These are phyloP conservation scores for Parnassius glacialis DNA, from an alignment of 2,888 invertebrate genomes.

Conservation along the genomic window DNA sequence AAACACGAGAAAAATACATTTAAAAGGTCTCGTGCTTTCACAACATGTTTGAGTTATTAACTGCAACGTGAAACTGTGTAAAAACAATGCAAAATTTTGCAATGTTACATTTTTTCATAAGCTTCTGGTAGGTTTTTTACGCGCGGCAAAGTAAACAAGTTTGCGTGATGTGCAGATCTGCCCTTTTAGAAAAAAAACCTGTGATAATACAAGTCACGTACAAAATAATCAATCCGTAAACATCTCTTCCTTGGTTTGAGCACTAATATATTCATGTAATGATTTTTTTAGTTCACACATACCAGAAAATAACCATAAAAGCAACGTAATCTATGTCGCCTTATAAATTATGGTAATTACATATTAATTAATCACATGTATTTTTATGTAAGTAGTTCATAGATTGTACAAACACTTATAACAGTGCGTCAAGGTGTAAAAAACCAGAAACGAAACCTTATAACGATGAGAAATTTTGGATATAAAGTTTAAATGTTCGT, in stretches of 20 bases:
- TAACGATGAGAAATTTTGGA: too few species aligned
- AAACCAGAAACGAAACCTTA: too few species aligned
- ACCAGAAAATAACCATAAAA: too few species aligned
- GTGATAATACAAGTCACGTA: constrained; percentile 5
- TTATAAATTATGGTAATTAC: too few species aligned
- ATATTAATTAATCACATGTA: too few species aligned
- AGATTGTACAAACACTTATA: too few species aligned
- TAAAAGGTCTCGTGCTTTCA: constrained; percentile 17
- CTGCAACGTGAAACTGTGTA: constrained; percentile 1
- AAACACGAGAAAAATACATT: constrained; percentile 24
- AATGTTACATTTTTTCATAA: constrained; percentile 11
- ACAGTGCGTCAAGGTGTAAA: too few species aligned
- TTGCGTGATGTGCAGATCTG: constrained; percentile 19
- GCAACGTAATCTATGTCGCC: too few species aligned
- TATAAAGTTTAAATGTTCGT: too few species aligned
- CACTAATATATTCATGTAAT: too few species aligned
- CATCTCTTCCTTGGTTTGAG: not conserved
- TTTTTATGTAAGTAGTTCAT: too few species aligned
- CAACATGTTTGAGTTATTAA: constrained; percentile 18
- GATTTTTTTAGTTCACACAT: not conserved
- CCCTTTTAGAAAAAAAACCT: constrained; percentile 9
- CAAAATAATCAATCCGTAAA: not conserved
- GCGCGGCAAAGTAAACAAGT: constrained; percentile 15
- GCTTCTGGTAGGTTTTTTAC: not conserved
- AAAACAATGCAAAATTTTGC: constrained; percentile 19